Percentiles rank a stretch among this genome's conserved stretches.
Conservation (phyloP, 35 echinoderm and acorn worm genomes). For the Diadema setosum region DNA sequence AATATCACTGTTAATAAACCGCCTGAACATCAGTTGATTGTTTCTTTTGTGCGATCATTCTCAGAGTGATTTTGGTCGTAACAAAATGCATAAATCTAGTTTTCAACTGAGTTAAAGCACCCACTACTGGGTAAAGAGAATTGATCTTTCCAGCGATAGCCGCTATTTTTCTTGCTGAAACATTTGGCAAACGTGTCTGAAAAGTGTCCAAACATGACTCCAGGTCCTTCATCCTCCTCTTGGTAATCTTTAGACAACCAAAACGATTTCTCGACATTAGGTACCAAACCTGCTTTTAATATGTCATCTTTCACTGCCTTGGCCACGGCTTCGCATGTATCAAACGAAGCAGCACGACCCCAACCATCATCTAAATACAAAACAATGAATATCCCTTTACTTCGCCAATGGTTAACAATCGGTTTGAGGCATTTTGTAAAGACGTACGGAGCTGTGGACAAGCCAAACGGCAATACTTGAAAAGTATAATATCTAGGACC, state of each 20-base stretch:
- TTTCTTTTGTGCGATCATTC: no score
- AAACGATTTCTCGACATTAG: slow-evolving; percentile 18
- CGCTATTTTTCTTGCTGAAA: background rate
- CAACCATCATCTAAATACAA: slow-evolving; percentile 50
- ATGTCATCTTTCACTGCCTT: slow-evolving; percentile 25
- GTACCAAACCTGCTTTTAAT: slow-evolving; percentile 16
- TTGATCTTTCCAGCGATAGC: slow-evolving; percentile 6
- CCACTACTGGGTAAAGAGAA: background rate
- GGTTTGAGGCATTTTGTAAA: slow-evolving; percentile 18
- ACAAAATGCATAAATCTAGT: slow-evolving; percentile 23
- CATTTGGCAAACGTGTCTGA: background rate
- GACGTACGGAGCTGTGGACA: slow-evolving; percentile 28
- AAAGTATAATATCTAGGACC: slow-evolving; percentile 6
- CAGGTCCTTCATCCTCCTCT: background rate
- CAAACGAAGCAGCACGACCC: background rate
- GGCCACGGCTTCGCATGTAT: background rate
- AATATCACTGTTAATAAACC: no score
- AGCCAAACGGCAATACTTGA: slow-evolving; percentile 29
- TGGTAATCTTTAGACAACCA: background rate
- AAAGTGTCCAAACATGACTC: background rate
- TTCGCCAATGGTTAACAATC: slow-evolving; percentile 30
- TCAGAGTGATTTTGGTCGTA: no score
- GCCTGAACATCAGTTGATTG: no score
- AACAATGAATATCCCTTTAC: slow-evolving; percentile 24
- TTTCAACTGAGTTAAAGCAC: background rate